Base-by-base conservation (phyloP, 2,113 vertebrate genomes). In the Lota lota region DNA sequence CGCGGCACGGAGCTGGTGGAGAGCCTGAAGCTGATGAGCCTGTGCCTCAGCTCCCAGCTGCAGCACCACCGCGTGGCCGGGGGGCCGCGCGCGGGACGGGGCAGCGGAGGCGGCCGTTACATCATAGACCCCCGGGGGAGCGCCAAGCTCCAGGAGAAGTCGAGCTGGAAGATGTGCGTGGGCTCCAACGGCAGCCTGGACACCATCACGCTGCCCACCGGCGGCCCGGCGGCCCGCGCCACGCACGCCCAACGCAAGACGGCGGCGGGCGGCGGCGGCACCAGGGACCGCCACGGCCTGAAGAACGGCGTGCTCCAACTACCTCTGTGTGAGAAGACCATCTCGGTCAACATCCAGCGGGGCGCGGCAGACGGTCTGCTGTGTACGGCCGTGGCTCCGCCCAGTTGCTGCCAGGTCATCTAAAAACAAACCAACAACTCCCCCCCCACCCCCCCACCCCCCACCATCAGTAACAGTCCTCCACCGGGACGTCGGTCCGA, bases 281-380 rank as follows among this genome's bases (percentile, higher is more conserved):
- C n/a, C 76, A 76, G 82, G 65, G 74, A 85, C 79, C 88, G 69
- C 74, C 68, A 63, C 69, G 61, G 84, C 86, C 93, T 98, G 92
- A 96, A 94, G 85, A 95, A 93, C 58, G 93, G 88, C 64, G 90
- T 97, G 83, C 93, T 99, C 66, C 97, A 98, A 94, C 97, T 99
- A 94, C 97, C 96, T 95, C 97, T 99, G 83, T 98, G 95, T 54
- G 97, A 99, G 90, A 98, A 97, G 91, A 98, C 94, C 66, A 96
- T 99, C 91, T 98, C 95, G 72, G 95, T 99, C 83, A 99, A 98
- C 90, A 98, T 99, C 91, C 95, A 96, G 91, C 95, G 92, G 58
- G 93, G 88, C 95, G 36, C 92, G 95, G 85, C n/a, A n/a, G 96
- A 99, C 61, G 94, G 94, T 66, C 92, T 98, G 79, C 92, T 99